Conservation (phyloP, 2,888 invertebrate genomes). For the Marronus borbonicus region DNA sequence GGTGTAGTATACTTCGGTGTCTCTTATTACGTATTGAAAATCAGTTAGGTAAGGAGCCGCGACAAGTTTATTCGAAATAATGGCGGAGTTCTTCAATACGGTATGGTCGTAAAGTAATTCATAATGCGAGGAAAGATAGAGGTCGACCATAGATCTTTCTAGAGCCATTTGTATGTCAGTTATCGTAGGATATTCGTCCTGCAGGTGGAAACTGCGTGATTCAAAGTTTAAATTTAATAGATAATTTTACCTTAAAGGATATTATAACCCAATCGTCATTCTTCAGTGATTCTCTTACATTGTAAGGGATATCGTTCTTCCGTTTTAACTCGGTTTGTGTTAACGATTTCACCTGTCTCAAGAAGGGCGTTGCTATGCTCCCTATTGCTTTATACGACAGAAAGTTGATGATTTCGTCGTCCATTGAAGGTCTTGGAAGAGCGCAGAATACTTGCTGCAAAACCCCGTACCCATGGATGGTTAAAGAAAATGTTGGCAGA, state of each 20-base stretch:
- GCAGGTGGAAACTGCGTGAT: slow-evolving; percentile 49
- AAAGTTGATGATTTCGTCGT: slow-evolving; percentile 56
- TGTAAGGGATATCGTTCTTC: slow-evolving; percentile 55
- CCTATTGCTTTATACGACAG: slow-evolving; percentile 73
- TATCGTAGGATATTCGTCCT: slow-evolving; percentile 72
- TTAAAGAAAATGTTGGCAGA: slow-evolving; percentile 72
- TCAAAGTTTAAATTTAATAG: not conserved
- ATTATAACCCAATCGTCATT: slow-evolving; percentile 66
- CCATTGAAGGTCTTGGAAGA: slow-evolving; percentile 68
- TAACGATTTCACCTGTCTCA: slow-evolving; percentile 64
- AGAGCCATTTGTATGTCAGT: slow-evolving; percentile 77
- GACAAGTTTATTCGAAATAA: slow-evolving; percentile 57
- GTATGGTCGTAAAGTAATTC: slow-evolving; percentile 67
- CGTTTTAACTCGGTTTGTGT: slow-evolving; percentile 43
- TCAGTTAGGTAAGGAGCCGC: slow-evolving; percentile 74
- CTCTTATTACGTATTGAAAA: slow-evolving; percentile 73
- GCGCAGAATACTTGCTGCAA: slow-evolving; percentile 75
- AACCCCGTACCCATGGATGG: slow-evolving; percentile 74
- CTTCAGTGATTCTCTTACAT: slow-evolving; percentile 52
- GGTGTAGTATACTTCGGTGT: slow-evolving; percentile 69
- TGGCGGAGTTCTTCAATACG: slow-evolving; percentile 31
- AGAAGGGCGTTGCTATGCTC: slow-evolving; percentile 68
- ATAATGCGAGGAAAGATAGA: slow-evolving; percentile 70
- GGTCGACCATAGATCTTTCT: slow-evolving; percentile 73
- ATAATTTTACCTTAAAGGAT: slow-evolving; percentile 57